phyloP scores from a whole-genome alignment of 2,797 vertebrate species.

The Taeniopygia guttata region DNA sequence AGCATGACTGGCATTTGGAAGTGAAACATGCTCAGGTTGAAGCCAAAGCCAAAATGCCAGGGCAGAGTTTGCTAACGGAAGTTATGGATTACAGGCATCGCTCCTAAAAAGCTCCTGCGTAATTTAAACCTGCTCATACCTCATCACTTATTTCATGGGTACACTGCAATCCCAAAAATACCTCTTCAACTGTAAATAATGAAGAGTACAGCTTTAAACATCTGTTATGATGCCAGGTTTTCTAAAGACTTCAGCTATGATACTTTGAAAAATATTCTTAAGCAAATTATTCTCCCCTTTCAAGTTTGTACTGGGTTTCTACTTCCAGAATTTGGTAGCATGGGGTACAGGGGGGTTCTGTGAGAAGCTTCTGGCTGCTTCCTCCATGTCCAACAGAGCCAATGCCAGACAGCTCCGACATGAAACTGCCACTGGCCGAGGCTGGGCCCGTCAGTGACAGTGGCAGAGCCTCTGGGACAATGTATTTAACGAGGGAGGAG shows the following conservation, averaged over 20 bases:
- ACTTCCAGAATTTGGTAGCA: not conserved
- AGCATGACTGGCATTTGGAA: not conserved
- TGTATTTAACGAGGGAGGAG: not conserved
- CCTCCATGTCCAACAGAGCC: not conserved
- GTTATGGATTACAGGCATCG: not conserved
- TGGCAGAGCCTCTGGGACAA: not conserved
- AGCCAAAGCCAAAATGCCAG: slow-evolving; percentile 6
- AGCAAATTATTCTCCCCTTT: not conserved
- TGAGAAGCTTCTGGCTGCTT: not conserved
- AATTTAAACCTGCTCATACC: not conserved
- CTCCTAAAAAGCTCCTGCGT: not conserved
- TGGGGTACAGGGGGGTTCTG: not conserved
- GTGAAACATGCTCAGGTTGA: not conserved
- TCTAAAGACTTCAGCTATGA: not conserved
- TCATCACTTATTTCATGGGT: not conserved
- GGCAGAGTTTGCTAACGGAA: not conserved
- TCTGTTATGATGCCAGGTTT: not conserved
- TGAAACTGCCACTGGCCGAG: not conserved
- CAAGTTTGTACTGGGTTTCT: not conserved
- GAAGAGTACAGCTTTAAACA: not conserved
- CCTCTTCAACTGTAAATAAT: not conserved
- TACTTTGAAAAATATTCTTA: not conserved
- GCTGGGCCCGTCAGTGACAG: not conserved
- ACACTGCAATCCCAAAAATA: not conserved
- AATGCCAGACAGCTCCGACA: not conserved